A percentile compares a stretch with the other conserved stretches of the same genome.
phyloP scores from a whole-genome alignment of 1,140 invertebrate genomes.

The Heliconius congener region DNA sequence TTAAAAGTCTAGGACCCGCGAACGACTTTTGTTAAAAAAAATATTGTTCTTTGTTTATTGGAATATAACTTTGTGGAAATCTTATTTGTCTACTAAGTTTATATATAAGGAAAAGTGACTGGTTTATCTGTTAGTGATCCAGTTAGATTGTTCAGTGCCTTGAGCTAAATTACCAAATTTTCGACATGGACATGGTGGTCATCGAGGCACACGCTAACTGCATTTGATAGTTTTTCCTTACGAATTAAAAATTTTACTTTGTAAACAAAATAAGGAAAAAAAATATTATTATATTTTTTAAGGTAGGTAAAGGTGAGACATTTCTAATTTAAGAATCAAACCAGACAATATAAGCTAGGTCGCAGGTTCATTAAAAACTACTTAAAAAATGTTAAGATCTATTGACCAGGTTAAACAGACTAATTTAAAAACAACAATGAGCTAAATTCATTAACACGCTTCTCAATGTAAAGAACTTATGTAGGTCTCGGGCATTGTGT shows the following conservation, averaged over 20 bases:
- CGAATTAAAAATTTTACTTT: no score
- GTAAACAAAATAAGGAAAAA: no score
- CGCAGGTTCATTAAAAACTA: no score
- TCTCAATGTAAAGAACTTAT: background rate
- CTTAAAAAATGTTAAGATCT: background rate
- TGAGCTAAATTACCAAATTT: background rate
- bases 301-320: no score
- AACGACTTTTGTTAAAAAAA: background rate
- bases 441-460: slow-evolving; percentile 3
- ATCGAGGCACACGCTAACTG: background rate
- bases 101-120: background rate
- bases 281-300: no score
- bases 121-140: background rate
- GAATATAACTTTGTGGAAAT: background rate
- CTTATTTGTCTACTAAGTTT: background rate
- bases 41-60: background rate
- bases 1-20: slow-evolving; percentile 1
- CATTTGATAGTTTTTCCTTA: background rate
- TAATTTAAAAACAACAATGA: background rate
- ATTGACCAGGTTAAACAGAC: background rate
- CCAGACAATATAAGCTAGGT: no score
- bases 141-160: background rate
- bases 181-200: background rate
- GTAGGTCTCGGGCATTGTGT: slow-evolving; percentile 17
- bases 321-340: no score